Conservation (phyloP, 92 coral and sea anemone species). For the Zoanthus sociatus region DNA sequence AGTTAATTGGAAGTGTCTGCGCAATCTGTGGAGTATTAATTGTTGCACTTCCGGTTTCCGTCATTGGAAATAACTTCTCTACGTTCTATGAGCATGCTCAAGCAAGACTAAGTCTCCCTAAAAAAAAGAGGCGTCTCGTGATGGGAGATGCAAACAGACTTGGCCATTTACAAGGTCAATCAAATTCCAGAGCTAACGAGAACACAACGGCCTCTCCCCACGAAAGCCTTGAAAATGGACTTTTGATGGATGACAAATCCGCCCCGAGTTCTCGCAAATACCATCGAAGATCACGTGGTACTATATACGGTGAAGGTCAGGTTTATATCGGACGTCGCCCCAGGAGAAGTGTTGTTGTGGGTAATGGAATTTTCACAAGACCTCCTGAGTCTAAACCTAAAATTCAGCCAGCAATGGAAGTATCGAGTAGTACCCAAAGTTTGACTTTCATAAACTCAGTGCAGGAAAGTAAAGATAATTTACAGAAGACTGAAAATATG, state of each 20-base stretch:
- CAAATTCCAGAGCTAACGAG: constrained; percentile 64
- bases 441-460: constrained; percentile 48
- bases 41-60: constrained; percentile 98
- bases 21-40: constrained; percentile 97
- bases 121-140: constrained; percentile 83
- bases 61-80: constrained; percentile 95
- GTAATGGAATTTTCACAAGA: constrained; percentile 24
- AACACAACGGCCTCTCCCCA: constrained; percentile 2
- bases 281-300: constrained; percentile 82
- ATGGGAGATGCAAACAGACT: constrained; percentile 78
- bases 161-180: constrained; percentile 68
- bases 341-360: constrained; percentile 52
- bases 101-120: constrained; percentile 94
- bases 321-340: constrained; percentile 75
- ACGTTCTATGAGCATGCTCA: constrained; percentile 97
- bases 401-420: constrained; percentile 31
- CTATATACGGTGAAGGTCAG: constrained; percentile 83
- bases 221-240: constrained; percentile 17
- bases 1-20: constrained; percentile 87
- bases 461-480: constrained; percentile 65
- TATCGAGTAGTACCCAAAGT: constrained; percentile 38
- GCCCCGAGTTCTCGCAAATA: constrained; percentile 66
- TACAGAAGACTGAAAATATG: constrained; percentile 49
- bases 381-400: constrained; percentile 11
- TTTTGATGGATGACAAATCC: constrained; percentile 28